Percentiles rank a stretch among this genome's conserved stretches.
phyloP scores from a whole-genome alignment of 2,797 vertebrate genomes.

The Graptemys geographica region DNA sequence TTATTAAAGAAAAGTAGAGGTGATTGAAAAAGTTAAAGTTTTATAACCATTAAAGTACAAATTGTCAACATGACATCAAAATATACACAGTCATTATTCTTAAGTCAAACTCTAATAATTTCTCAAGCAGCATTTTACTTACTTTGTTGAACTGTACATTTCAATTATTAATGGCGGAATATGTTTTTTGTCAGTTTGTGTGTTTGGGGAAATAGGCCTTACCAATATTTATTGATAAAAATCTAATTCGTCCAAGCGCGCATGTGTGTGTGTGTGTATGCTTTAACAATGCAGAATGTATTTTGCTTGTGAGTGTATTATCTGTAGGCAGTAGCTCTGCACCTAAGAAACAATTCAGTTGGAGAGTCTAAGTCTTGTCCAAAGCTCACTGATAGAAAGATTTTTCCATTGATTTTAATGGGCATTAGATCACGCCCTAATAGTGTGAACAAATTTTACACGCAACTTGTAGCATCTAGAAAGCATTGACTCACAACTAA shows the following conservation, averaged over 20 bases:
- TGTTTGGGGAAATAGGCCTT: not conserved
- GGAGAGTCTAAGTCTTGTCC: not conserved
- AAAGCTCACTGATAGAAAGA: not conserved
- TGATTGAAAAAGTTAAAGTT: not conserved
- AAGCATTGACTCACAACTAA: slow-evolving; percentile 9
- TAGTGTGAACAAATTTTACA: not conserved
- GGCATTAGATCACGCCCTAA: not conserved
- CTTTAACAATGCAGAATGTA: not conserved
- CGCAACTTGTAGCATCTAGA: not conserved
- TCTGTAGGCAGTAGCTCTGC: not conserved
- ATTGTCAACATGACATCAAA: not conserved
- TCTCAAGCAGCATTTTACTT: not conserved
- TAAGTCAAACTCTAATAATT: not conserved
- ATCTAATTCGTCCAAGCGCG: not conserved
- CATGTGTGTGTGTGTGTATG: not conserved
- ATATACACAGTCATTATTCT: not conserved
- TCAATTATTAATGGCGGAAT: not conserved
- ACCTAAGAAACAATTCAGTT: not conserved
- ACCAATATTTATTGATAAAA: not conserved
- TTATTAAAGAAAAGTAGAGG: not conserved
- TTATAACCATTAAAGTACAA: not conserved
- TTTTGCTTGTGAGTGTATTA: not conserved
- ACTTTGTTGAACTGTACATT: not conserved
- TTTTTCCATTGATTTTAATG: not conserved
- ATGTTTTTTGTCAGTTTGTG: not conserved